Evolutionary conservation across 2,113 vertebrate species (phyloP).

Genomic region (Campylorhamphus procurvoides): DNA sequence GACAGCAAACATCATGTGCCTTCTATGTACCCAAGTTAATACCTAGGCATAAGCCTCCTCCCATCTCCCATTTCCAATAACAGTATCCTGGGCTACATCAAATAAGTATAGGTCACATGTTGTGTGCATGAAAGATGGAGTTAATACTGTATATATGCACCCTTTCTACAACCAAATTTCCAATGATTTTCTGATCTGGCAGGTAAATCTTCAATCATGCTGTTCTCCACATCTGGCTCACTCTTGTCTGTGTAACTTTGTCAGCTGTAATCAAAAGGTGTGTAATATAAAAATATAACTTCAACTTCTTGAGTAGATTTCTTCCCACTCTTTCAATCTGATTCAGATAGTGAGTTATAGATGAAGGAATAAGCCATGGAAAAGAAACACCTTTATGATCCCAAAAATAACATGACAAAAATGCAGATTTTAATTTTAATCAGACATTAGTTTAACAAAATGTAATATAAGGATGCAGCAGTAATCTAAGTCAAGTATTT

Average conservation of each 20-base stretch:
- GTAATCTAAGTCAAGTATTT: background rate
- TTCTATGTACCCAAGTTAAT: background rate
- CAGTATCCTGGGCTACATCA: background rate
- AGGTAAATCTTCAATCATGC: background rate
- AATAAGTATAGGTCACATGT: background rate
- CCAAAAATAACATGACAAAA: background rate
- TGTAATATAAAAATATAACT: fast-evolving
- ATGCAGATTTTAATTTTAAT: background rate
- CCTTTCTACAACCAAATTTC: background rate
- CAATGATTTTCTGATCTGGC: background rate
- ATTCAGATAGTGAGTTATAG: background rate
- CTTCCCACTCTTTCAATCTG: background rate
- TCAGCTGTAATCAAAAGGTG: background rate
- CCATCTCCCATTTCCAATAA: background rate
- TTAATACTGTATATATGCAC: background rate
- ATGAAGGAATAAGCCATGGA: background rate
- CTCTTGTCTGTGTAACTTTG: background rate
- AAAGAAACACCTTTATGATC: background rate
- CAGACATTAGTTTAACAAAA: background rate
- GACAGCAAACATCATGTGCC: background rate
- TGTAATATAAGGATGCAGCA: background rate
- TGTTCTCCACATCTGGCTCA: background rate
- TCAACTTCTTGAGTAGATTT: background rate
- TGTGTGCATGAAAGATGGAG: background rate
- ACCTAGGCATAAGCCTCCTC: too few relatives aligned